Evolutionary conservation across 2,888 invertebrate genomes (phyloP), one percentile per base, ranked within the genome.

Genomic region (Lasioglossum morio): DNA sequence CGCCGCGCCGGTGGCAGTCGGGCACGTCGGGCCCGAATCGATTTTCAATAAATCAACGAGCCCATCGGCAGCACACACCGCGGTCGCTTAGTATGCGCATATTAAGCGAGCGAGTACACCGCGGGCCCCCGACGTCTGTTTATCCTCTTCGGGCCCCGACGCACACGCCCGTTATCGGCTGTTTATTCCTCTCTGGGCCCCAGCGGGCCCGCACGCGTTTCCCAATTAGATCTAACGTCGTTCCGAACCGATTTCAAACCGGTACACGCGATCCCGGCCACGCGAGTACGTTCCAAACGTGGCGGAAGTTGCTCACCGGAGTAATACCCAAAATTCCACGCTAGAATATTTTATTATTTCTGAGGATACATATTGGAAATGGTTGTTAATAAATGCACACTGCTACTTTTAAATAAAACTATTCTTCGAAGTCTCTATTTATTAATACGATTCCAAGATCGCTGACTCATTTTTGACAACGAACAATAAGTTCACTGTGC

Each of bases 51-150:
- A 86, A 86, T 86, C 86, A 86, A 75, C 43, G 66, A 74, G 57
- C 81, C 86, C 86, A 85, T 86, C 86, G 74, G 87, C 77, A 72
- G 43, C 87, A 60, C 53, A 53, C 66, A 46, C 77, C 48, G 78
- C 53, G 63, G 73, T 27, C 82, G 69, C 79, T 90, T 88, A 90
- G 86, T 90, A 90, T 90, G 90, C 88, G 88, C 91, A 90, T 90
- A 89, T 86, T 89, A 88, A 90, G 74, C 85, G 78, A 30, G 34
- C 70, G 73, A 43, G 75, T 46, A 37, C 72, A 57, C 66, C 79
- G 43, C 30, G 30, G 72, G 60, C 82, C 72, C 79, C 74, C 77
- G 70, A 78, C 63, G 76, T 72, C 80, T 81, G 88, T 89, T 91
- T 87, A 90, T 92, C 79, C 84, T 34, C 30, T 30, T 12, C 88